Conservation (phyloP, 1,140 invertebrate species). For the Ceratitis capitata region DNA sequence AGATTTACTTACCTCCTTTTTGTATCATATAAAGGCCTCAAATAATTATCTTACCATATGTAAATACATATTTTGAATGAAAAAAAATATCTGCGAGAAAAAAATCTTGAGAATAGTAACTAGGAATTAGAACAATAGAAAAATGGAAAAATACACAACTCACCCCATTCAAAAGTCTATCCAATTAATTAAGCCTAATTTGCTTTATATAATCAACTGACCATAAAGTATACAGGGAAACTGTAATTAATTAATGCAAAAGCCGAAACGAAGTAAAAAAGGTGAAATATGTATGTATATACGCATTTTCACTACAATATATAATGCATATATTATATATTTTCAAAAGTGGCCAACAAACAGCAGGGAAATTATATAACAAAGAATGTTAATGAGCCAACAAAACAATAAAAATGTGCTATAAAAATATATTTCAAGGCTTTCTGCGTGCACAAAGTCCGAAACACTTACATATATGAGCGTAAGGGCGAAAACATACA, state of each 20-base stretch:
- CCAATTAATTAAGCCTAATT: not conserved
- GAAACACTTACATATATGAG: not conserved
- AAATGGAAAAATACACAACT: not conserved
- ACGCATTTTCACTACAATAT: too few species aligned
- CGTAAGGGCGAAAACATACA: too few species aligned
- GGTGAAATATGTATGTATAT: too few species aligned
- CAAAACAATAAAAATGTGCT: not conserved
- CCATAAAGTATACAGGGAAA: not conserved
- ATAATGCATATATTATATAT: too few species aligned
- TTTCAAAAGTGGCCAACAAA: too few species aligned
- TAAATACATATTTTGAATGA: too few species aligned
- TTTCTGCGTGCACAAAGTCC: not conserved
- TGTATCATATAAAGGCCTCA: too few species aligned
- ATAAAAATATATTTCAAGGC: not conserved
- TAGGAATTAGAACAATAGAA: not conserved
- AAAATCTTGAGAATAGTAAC: too few species aligned
- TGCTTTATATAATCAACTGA: not conserved
- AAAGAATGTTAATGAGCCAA: slow-evolving; percentile 6
- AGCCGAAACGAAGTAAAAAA: not conserved
- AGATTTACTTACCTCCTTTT: too few species aligned
- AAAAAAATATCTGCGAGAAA: too few species aligned
- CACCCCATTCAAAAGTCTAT: not conserved
- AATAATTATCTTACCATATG: too few species aligned
- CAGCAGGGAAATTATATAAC: not conserved
- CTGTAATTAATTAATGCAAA: not conserved